Base-by-base conservation (phyloP, 2,797 vertebrate species). In the Catostomus latipinnis region DNA sequence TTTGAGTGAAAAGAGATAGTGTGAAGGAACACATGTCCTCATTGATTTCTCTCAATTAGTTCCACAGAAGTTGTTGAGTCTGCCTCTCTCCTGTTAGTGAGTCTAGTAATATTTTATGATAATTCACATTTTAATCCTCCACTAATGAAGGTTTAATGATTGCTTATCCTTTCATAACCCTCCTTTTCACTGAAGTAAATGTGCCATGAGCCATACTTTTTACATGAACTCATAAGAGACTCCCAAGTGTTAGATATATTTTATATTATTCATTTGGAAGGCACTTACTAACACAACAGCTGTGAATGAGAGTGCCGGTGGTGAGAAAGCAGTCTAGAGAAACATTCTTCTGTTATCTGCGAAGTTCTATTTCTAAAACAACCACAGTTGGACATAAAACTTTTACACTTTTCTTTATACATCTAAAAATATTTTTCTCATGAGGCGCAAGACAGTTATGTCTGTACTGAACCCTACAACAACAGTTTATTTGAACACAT, bases 241-340 rank as follows among this genome's bases (percentile, higher is more conserved):
- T 66, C 71, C 58, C 67, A 49, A 46, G 76, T 48, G 52, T 72
- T 45, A 68, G 67, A 67, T 60, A 74, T 66, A 62, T 74, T 72
- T 83, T 72, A 65, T 61, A 65, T 65, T 69, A 73, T 78, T 80
- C 76, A 67, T 74, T 61, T 78, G 78, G 68, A 76, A 85, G 84
- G 67, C 49, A 68, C 62, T 74, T 68, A 71, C 54, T 69, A 73
- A 72, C 60, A 71, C 12, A 65, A 68, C 76, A 79, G 75, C 77
- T 81, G 81, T 76, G 72, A 71, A 78, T 78, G 49, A 81, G 57
- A 58, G 57, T 78, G 45, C 66, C 53, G 62, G 65, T 13, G 49
- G 69, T 79, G 71, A 76, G 72, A 81, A 81, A 56, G 45, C 67
- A 63, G 61, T 16, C 60, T 54, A 49, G 60, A 63, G 60, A 56